Evolutionary conservation across 2,113 vertebrate species (phyloP).

Genomic region (Cyprinodon brontotheroides): DNA sequence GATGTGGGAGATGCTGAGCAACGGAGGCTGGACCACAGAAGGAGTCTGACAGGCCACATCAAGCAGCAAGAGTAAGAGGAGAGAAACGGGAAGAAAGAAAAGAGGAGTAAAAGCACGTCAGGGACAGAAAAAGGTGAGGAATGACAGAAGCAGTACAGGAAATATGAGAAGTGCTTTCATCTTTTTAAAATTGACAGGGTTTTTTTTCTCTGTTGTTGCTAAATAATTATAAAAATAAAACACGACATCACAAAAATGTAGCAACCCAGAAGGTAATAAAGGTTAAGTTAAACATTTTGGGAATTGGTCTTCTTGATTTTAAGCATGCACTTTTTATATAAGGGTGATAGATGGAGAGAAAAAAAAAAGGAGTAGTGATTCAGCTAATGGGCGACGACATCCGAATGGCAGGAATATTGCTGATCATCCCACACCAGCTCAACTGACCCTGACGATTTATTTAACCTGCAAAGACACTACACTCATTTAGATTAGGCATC

Average conservation of each 20-base stretch:
- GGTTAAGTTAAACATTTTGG: conserved; percentile 32
- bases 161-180: conserved; percentile 35
- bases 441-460: too few species aligned
- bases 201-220: conserved; percentile 8
- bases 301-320: not conserved
- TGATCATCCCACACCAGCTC: not conserved
- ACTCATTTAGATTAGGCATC: too few species aligned
- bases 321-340: not conserved
- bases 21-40: conserved; percentile 88
- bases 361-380: too few species aligned
- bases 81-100: conserved; percentile 26
- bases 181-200: not conserved
- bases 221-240: conserved; percentile 13
- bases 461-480: not conserved
- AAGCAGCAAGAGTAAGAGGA: conserved; percentile 56
- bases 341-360: too few species aligned
- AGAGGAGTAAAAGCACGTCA: conserved; percentile 54
- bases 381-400: too few species aligned
- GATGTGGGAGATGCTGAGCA: conserved; percentile 84
- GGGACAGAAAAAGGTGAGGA: conserved; percentile 47
- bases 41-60: conserved; percentile 85
- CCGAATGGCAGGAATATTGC: not conserved
- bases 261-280: conserved; percentile 25
- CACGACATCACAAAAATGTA: conserved; percentile 21
- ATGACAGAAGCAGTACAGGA: conserved; percentile 48